These are phyloP conservation scores for Perdix hodgsoniae DNA, from an alignment of 2,797 vertebrate genomes.

Conservation along the genomic window DNA sequence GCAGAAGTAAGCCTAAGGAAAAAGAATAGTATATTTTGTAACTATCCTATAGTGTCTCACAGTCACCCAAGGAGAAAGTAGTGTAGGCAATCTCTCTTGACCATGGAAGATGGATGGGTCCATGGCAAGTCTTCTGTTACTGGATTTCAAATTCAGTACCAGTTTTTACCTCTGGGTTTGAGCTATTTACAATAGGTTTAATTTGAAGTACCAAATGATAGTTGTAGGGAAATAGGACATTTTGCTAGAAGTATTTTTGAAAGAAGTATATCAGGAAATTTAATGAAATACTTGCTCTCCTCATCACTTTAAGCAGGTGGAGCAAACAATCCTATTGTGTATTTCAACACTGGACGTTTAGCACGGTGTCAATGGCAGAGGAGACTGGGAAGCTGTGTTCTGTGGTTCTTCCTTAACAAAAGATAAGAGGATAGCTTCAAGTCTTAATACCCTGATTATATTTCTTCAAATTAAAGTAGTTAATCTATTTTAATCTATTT, in stretches of 20 bases:
- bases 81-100: constrained; percentile 57
- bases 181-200: constrained; percentile 59
- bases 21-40: constrained; percentile 24
- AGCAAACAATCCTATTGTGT: constrained; percentile 37
- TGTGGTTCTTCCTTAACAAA: constrained; percentile 37
- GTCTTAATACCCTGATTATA: not conserved
- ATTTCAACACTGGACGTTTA: constrained; percentile 36
- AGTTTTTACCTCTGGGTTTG: constrained; percentile 56
- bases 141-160: constrained; percentile 41
- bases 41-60: not conserved
- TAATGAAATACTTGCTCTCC: not conserved
- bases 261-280: not conserved
- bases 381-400: not conserved
- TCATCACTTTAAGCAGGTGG: constrained; percentile 18
- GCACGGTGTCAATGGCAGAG: constrained; percentile 23
- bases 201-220: constrained; percentile 42
- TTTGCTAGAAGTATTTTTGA: constrained; percentile 13
- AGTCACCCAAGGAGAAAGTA: constrained; percentile 31
- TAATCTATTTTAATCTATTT: not conserved
- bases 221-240: constrained; percentile 36
- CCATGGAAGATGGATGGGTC: constrained; percentile 40
- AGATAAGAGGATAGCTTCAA: not conserved
- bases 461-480: not conserved
- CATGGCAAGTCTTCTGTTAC: constrained; percentile 52
- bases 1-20: constrained; percentile 48